phyloP scores from a whole-genome alignment of 2,797 vertebrate genomes.

The Natrix natrix region DNA sequence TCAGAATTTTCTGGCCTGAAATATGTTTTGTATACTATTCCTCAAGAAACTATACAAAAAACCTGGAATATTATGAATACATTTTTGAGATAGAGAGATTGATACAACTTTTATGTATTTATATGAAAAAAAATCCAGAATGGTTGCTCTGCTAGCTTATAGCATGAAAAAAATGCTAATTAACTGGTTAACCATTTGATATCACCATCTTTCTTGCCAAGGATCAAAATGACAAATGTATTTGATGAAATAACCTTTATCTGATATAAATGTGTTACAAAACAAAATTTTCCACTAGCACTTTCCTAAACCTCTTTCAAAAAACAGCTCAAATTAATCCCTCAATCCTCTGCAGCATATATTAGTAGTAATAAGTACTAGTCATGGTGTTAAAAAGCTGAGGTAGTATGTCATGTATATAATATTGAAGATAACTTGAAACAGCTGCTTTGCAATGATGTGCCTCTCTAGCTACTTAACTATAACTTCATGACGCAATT shows the following conservation, averaged over 20 bases:
- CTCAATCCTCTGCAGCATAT: background rate
- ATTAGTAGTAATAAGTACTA: background rate
- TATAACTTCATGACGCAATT: slow-evolving; percentile 34
- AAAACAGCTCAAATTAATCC: background rate
- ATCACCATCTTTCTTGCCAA: background rate
- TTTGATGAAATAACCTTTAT: background rate
- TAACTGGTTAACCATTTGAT: background rate
- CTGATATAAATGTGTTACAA: background rate
- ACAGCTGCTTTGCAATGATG: slow-evolving; percentile 31
- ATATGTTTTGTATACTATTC: slow-evolving; percentile 35
- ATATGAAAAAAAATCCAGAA: background rate
- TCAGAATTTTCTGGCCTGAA: slow-evolving; percentile 2
- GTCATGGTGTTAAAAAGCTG: slow-evolving; percentile 9
- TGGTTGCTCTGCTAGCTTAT: background rate
- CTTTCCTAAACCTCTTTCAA: too few species aligned
- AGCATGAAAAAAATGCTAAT: background rate
- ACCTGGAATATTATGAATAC: slow-evolving; percentile 26
- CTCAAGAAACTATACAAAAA: slow-evolving; percentile 32
- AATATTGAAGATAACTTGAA: background rate
- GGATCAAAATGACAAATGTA: background rate
- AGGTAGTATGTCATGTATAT: background rate
- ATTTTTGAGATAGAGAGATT: slow-evolving; percentile 34
- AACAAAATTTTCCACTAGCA: background rate
- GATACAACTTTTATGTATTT: background rate
- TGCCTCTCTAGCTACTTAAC: background rate